Percentiles rank a stretch among this genome's conserved stretches.
Conservation (phyloP, 2,888 invertebrate genomes). For the Macrophya alboannulata region DNA sequence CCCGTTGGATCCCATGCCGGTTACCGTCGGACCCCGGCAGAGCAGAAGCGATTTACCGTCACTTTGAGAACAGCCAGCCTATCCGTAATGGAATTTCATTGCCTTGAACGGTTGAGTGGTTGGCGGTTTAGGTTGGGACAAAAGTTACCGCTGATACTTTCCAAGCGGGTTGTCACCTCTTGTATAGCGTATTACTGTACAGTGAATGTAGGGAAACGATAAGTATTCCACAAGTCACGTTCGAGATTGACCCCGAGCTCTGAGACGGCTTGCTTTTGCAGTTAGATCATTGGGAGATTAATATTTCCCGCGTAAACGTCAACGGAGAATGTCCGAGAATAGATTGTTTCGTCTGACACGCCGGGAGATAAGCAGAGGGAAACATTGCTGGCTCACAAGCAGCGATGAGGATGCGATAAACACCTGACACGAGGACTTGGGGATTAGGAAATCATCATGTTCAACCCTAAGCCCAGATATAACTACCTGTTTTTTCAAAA, state of each 20-base stretch:
- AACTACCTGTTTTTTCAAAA: not conserved
- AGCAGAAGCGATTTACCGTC: conserved; percentile 55
- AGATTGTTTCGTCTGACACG: conserved; percentile 51
- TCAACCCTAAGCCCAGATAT: conserved; percentile 10
- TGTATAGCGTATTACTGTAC: not conserved
- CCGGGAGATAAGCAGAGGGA: conserved; percentile 44
- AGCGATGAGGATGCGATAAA: conserved; percentile 50
- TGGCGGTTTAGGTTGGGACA: conserved; percentile 8
- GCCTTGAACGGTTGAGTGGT: conserved; percentile 23
- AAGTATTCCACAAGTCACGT: conserved; percentile 48
- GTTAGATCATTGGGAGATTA: conserved; percentile 54
- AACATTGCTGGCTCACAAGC: conserved; percentile 46
- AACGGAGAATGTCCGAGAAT: conserved; percentile 54
- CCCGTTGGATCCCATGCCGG: conserved; percentile 31
- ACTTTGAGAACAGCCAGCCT: conserved; percentile 49
- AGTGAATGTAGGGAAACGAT: conserved; percentile 36
- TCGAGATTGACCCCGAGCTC: conserved; percentile 43
- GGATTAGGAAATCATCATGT: conserved; percentile 50
- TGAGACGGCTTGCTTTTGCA: conserved; percentile 46
- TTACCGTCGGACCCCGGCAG: conserved; percentile 40
- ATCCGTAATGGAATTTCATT: conserved; percentile 53
- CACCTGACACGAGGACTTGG: conserved; percentile 49
- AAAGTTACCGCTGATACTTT: conserved; percentile 39
- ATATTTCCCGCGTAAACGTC: conserved; percentile 54
- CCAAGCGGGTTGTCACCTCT: conserved; percentile 50